These are phyloP conservation scores for Sternotherus odoratus DNA, from an alignment of 2,797 vertebrate genomes.

Conservation along the genomic window DNA sequence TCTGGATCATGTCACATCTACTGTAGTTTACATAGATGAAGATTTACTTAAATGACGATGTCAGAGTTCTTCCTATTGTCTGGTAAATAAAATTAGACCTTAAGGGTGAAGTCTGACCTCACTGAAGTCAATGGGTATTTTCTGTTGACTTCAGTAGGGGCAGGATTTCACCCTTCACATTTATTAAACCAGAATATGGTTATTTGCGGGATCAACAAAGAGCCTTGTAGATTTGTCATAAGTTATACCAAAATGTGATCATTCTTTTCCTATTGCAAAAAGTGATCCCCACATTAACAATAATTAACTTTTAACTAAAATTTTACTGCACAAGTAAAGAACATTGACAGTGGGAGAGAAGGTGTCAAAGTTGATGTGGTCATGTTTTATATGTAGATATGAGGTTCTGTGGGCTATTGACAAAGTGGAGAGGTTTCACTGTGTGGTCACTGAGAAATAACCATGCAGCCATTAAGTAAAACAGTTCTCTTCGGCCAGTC, in stretches of 20 bases:
- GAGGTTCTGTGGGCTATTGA: neutral
- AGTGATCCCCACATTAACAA: neutral
- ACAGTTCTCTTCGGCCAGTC: neutral
- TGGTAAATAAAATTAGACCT: neutral
- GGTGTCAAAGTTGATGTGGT: neutral
- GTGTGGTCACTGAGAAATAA: neutral
- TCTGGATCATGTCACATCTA: neutral
- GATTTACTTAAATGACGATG: neutral
- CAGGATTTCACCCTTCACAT: neutral
- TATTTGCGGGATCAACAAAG: neutral
- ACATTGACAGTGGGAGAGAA: neutral
- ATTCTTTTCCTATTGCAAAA: neutral
- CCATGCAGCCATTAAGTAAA: neutral
- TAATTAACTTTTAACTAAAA: neutral
- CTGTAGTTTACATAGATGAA: neutral
- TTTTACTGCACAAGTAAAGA: neutral
- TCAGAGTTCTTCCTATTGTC: neutral
- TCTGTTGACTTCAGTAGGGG: neutral
- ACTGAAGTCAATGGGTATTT: neutral
- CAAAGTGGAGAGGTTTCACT: neutral
- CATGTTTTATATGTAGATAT: neutral
- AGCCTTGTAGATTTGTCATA: neutral
- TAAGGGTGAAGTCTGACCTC: neutral
- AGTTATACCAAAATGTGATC: neutral
- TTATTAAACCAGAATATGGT: neutral